These are phyloP conservation scores for Phymatocera aterrima DNA, from an alignment of 2,888 invertebrate species.

Conservation along the genomic window DNA sequence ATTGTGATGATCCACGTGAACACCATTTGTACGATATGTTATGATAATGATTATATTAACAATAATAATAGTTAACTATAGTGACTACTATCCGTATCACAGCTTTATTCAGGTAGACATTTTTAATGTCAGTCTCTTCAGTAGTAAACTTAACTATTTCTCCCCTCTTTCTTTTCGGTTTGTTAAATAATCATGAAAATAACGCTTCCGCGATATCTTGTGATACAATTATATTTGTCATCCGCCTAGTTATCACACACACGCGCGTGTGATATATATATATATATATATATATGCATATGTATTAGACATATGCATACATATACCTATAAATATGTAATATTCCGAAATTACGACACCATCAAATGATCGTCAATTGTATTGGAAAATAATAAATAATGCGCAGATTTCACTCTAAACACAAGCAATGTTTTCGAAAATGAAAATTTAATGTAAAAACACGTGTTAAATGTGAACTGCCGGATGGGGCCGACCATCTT, in stretches of 20 bases:
- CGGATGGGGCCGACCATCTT: slow-evolving; percentile 59
- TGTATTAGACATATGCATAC: too few relatives aligned
- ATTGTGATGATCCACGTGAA: slow-evolving; percentile 45
- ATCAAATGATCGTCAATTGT: slow-evolving; percentile 13
- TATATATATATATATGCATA: too few relatives aligned
- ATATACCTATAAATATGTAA: too few relatives aligned
- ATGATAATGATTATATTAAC: too few relatives aligned
- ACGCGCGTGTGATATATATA: too few relatives aligned
- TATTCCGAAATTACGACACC: too few relatives aligned
- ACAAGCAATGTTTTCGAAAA: slow-evolving; percentile 32
- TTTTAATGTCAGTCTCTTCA: slow-evolving; percentile 67
- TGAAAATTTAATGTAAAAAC: not conserved
- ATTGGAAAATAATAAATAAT: slow-evolving; percentile 29
- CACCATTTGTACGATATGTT: slow-evolving; percentile 60
- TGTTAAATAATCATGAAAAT: slow-evolving; percentile 22
- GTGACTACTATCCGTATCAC: slow-evolving; percentile 71
- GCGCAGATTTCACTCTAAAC: slow-evolving; percentile 43
- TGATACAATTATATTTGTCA: not conserved
- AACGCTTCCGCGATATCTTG: not conserved
- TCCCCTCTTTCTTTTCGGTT: too few relatives aligned
- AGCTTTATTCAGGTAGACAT: slow-evolving; percentile 72
- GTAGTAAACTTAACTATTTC: slow-evolving; percentile 61
- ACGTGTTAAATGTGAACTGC: slow-evolving; percentile 51
- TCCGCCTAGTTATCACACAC: not conserved
- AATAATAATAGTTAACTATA: too few relatives aligned